Percentiles rank a stretch among this genome's conserved stretches.
phyloP scores from a whole-genome alignment of 2,113 vertebrate genomes.

The Brachionichthys hirsutus region DNA sequence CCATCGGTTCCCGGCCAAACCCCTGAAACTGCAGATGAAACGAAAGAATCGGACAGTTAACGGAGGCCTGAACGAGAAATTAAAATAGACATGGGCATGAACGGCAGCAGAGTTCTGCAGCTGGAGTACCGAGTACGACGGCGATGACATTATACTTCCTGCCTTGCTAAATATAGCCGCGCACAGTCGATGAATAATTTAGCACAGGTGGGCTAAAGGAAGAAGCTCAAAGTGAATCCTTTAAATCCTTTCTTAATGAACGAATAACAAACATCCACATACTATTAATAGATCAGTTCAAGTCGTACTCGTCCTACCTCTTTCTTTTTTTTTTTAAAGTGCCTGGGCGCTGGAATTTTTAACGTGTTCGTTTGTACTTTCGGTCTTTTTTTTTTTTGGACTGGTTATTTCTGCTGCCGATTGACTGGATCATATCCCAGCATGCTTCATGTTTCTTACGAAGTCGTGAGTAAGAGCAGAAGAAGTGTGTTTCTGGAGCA shows the following conservation, averaged over 20 bases:
- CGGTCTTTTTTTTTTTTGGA: no score
- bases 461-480: no score
- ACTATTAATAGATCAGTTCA: conserved; percentile 21
- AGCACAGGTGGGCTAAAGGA: conserved; percentile 61
- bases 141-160: conserved; percentile 58
- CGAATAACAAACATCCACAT: conserved; percentile 8
- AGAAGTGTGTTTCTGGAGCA: conserved; percentile 13
- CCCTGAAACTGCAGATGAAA: no score
- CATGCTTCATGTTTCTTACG: no score
- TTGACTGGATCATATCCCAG: no score
- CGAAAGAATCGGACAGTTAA: conserved; percentile 9
- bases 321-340: conserved; percentile 72
- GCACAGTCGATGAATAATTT: conserved; percentile 72
- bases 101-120: no score
- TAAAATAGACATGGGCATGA: not conserved
- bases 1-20: no score
- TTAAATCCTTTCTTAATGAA: conserved; percentile 17
- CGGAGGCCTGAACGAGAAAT: conserved; percentile 9
- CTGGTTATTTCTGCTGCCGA: no score
- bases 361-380: no score
- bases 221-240: conserved; percentile 40
- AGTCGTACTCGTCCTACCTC: conserved; percentile 67
- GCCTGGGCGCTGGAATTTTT: conserved; percentile 41
- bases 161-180: conserved; percentile 69
- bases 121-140: no score